These are phyloP conservation scores for Melanocharis versteri DNA, from an alignment of 2,113 vertebrate species.

Conservation along the genomic window DNA sequence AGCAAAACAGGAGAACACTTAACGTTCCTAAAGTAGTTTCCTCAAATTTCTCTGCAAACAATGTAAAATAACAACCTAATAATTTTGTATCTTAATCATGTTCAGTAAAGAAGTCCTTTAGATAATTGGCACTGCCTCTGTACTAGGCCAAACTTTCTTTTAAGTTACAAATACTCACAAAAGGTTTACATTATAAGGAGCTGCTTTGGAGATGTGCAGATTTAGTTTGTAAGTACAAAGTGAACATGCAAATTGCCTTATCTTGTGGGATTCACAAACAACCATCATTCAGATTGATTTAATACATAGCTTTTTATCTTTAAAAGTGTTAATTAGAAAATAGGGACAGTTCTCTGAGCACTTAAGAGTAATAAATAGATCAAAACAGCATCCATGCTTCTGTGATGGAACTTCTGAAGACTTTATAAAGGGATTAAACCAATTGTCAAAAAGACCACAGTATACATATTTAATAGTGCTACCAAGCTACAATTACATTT, in stretches of 20 bases:
- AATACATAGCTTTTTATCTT: constrained; percentile 99
- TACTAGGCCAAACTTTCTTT: constrained; percentile 83
- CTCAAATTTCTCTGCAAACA: constrained; percentile 75
- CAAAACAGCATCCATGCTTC: constrained; percentile 83
- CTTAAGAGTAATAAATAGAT: constrained; percentile 88
- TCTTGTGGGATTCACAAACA: constrained; percentile 99
- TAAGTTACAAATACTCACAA: constrained; percentile 84
- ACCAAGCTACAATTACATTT: constrained; percentile 81
- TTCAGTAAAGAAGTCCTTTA: constrained; percentile 80
- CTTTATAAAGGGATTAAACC: constrained; percentile 85
- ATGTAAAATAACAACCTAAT: constrained; percentile 73
- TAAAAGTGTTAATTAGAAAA: constrained; percentile 99
- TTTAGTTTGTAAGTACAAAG: constrained; percentile 97
- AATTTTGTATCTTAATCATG: constrained; percentile 81
- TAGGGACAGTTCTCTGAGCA: constrained; percentile 88
- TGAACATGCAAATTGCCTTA: constrained; percentile 99
- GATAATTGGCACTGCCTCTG: constrained; percentile 81
- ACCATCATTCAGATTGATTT: constrained; percentile 98
- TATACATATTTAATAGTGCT: constrained; percentile 82
- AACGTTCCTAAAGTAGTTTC: constrained; percentile 70
- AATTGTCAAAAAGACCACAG: constrained; percentile 84
- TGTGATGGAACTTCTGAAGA: constrained; percentile 83
- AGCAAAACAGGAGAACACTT: constrained; percentile 65
- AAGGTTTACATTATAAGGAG: constrained; percentile 93
- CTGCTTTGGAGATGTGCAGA: constrained; percentile 90